Conservation (phyloP, 2,797 vertebrate species). For the Gadopsis bispinosus region DNA sequence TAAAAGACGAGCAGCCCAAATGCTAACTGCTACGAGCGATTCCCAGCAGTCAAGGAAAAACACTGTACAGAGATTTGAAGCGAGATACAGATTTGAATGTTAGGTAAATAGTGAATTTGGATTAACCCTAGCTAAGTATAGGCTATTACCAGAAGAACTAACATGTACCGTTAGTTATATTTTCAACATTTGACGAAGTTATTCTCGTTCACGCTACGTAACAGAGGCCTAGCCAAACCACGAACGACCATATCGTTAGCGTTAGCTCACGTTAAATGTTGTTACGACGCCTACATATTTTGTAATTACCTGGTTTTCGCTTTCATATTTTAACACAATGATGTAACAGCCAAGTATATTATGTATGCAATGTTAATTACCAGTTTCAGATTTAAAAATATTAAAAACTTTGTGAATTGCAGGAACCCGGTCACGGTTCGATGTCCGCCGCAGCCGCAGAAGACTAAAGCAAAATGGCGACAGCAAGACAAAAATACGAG, state of each 20-base stretch:
- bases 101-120: background rate
- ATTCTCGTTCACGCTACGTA: background rate
- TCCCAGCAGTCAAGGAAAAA: slow-evolving; percentile 9
- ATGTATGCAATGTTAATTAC: slow-evolving; percentile 63
- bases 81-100: background rate
- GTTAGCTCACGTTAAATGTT: slow-evolving; percentile 15
- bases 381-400: slow-evolving; percentile 56
- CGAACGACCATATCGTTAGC: slow-evolving; percentile 24
- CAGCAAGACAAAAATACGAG: background rate
- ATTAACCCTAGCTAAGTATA: background rate
- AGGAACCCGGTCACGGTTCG: slow-evolving; percentile 26
- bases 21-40: slow-evolving; percentile 37
- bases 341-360: background rate
- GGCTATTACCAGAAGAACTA: background rate
- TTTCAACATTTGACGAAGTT: background rate
- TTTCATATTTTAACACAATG: background rate
- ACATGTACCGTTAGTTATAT: background rate
- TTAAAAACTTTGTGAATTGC: slow-evolving; percentile 17
- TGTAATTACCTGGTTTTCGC: background rate
- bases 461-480: slow-evolving; percentile 70
- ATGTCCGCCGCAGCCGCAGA: slow-evolving; percentile 1
- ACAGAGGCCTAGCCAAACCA: slow-evolving; percentile 53
- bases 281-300: background rate
- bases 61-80: background rate
- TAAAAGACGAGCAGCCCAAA: slow-evolving; percentile 34